Conservation (phyloP, 2,113 vertebrate genomes). For the Colossoma macropomum region DNA sequence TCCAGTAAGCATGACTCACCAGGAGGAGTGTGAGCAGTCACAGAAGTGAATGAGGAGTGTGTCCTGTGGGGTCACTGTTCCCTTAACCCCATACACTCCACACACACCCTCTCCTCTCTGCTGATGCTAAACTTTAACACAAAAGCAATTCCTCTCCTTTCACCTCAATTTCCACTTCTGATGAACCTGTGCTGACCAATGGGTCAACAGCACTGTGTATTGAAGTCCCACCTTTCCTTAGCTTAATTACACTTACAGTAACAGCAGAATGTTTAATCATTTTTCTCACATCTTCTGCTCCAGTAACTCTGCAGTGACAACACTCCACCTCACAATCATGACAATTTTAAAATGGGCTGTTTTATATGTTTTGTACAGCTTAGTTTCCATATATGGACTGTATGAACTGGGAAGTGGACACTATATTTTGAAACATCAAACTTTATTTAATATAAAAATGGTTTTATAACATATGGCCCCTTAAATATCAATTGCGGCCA, state of each 20-base stretch:
- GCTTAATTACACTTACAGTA: background rate
- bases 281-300: too few relatives aligned
- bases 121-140: slow-evolving; percentile 57
- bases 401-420: too few relatives aligned
- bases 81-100: background rate
- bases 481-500: too few relatives aligned
- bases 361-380: too few relatives aligned
- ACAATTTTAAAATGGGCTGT: too few relatives aligned
- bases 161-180: slow-evolving; percentile 20
- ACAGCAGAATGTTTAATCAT: too few relatives aligned
- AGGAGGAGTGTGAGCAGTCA: background rate
- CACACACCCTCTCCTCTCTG: slow-evolving; percentile 24
- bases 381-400: too few relatives aligned
- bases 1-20: slow-evolving; percentile 61
- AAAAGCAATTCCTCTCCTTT: slow-evolving; percentile 47
- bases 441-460: too few relatives aligned
- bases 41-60: background rate
- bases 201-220: background rate
- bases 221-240: slow-evolving; percentile 2
- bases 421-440: too few relatives aligned
- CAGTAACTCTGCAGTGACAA: too few relatives aligned
- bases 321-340: background rate
- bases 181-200: background rate
- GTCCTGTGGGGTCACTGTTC: slow-evolving; percentile 7
- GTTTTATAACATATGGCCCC: too few relatives aligned